phyloP scores from a whole-genome alignment of 1,140 invertebrate species.

The Paramacrobiotus metropolitanus region DNA sequence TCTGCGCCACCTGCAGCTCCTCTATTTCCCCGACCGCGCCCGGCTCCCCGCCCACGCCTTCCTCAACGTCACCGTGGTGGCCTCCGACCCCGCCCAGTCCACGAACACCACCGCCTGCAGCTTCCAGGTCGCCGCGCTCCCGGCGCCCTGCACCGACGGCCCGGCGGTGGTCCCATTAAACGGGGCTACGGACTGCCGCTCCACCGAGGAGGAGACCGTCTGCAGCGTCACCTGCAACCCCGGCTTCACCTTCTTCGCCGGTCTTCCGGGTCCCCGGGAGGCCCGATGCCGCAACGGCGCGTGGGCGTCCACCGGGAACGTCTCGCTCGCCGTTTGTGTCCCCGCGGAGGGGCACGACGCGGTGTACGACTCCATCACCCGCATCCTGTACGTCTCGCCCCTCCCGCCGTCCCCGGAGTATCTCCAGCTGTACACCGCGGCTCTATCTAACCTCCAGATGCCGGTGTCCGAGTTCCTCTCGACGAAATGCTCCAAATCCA shows the following conservation, averaged over 20 bases:
- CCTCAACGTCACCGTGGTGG: constrained; percentile 5
- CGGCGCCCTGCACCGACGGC: constrained; percentile 79
- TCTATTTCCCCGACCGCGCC: constrained; percentile 65
- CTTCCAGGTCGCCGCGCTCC: constrained; percentile 50
- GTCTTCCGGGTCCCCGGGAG: no score
- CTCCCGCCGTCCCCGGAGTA: constrained; percentile 59
- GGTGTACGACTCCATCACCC: constrained; percentile 65
- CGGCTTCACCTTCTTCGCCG: constrained; percentile 45
- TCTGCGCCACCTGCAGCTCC: constrained; percentile 64
- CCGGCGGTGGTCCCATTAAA: constrained; percentile 63
- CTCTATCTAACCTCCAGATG: constrained; percentile 47
- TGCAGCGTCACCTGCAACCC: constrained; percentile 71
- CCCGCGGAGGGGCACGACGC: constrained; percentile 63
- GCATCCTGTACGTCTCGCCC: constrained; percentile 65
- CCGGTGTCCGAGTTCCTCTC: constrained; percentile 56
- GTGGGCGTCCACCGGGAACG: constrained; percentile 16
- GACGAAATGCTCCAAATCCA: constrained; percentile 58
- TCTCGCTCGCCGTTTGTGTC: constrained; percentile 73
- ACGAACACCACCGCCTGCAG: not conserved
- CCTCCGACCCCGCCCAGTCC: not conserved
- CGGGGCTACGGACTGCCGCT: constrained; percentile 60
- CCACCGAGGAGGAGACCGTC: constrained; percentile 36
- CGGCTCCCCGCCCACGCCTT: constrained; percentile 13
- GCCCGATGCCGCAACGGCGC: no score
- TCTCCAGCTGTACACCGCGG: constrained; percentile 56